A percentile compares a stretch with the other conserved stretches of the same genome.
Conservation (phyloP, 2,888 invertebrate genomes). For the Chrysolina haemoptera region DNA sequence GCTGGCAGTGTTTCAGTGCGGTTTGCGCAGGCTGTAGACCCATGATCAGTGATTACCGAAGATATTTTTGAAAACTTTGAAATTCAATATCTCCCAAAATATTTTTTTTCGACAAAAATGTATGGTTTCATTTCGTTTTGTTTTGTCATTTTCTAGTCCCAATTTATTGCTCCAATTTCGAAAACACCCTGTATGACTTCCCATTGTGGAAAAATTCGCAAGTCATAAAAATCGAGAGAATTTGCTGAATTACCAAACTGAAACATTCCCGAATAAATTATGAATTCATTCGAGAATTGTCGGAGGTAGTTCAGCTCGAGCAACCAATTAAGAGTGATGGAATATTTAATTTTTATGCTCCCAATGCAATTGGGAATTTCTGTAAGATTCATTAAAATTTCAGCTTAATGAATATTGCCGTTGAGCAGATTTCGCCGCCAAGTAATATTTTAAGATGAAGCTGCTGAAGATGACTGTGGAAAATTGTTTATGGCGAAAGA, state of each 20-base stretch:
- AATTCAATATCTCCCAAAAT: too few species aligned
- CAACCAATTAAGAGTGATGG: constrained; percentile 52
- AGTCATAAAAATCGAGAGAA: neutral
- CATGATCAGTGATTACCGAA: too few species aligned
- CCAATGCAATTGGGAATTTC: constrained; percentile 41
- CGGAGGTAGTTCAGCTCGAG: constrained; percentile 22
- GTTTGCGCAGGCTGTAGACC: too few species aligned
- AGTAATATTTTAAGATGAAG: constrained; percentile 37
- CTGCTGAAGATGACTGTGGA: constrained; percentile 8
- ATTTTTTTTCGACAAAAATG: too few species aligned
- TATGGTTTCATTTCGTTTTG: too few species aligned
- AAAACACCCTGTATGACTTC: too few species aligned
- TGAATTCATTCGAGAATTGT: constrained; percentile 41
- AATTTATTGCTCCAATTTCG: too few species aligned
- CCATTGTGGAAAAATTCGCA: too few species aligned
- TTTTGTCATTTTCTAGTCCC: too few species aligned
- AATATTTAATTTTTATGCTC: constrained; percentile 52
- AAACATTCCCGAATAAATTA: constrained; percentile 30
- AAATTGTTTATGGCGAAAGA: too few species aligned
- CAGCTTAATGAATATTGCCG: constrained; percentile 39
- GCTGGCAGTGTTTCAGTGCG: too few species aligned
- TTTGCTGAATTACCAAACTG: neutral
- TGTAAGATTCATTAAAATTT: constrained; percentile 43
- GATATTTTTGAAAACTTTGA: too few species aligned
- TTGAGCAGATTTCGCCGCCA: constrained; percentile 26